Base-by-base conservation (phyloP, 2,113 vertebrate genomes). In the Anguilla japonica region DNA sequence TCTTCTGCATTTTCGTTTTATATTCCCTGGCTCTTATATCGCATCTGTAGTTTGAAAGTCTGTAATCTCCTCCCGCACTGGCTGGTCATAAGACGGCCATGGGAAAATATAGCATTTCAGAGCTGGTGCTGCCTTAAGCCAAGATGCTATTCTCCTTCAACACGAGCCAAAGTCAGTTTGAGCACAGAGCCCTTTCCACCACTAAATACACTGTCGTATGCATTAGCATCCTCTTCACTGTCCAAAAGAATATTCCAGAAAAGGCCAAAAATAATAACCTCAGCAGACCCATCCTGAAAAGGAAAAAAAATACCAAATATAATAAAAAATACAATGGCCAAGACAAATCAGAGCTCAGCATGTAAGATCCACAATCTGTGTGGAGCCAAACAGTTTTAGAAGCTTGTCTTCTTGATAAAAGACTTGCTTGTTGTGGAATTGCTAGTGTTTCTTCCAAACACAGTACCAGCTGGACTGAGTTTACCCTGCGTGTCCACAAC, bases 351-450 rank as follows among this genome's bases (percentile, higher is more conserved):
- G 22, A 39, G 81, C 81, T 53, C 20, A 71, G 80, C 15, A 26
- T 82, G 43, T 82, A 26, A n/a, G 46, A 53, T 82, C 81, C 81
- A 82, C 46, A 26, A 82, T 82, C 26, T n/a, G 14, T 53, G 20
- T 14, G 81, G 71, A 75, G 81, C 81, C 81, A n/a, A 26, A 50
- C 41, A 29, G 81, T 82, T 82, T 82, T n/a, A 53, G 41, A 50
- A 82, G 81, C 43, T 34, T 34, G 16, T 82, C 26, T 29, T n/a
- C 2, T 8, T 11, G 81, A 82, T 18, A 29, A 50, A 53, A 14
- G 5, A 34, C 34, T 34, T 53, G 50, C n/a, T 40, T 53, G 22
- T 9, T 26, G 41, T 82, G 41, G 20, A 50, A 26, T 67, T 46
- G 41, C 41, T 53, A 26, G 81, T 26, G 20, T 53, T 53, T 50